phyloP scores from a whole-genome alignment of 2,797 vertebrate genomes.

The Alauda arvensis region DNA sequence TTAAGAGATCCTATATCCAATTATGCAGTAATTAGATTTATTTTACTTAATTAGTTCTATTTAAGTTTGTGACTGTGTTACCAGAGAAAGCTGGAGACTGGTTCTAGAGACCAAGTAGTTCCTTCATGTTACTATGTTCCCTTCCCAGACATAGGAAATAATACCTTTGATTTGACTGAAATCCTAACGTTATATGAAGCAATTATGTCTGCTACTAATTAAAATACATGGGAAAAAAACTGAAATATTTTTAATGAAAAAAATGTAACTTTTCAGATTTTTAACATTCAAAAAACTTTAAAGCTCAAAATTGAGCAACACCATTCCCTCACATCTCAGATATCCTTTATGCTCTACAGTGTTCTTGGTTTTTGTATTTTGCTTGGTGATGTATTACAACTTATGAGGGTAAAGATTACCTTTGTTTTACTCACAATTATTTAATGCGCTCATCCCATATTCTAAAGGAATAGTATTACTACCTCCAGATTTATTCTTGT shows the following conservation, averaged over 20 bases:
- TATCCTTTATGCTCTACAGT: not conserved
- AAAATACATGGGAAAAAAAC: not conserved
- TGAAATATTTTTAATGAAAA: not conserved
- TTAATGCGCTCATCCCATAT: not conserved
- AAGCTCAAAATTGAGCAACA: not conserved
- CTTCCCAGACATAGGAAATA: not conserved
- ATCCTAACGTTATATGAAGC: not conserved
- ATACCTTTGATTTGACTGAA: not conserved
- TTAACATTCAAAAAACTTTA: not conserved
- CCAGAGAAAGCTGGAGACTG: not conserved
- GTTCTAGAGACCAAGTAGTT: not conserved
- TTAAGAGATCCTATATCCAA: not conserved
- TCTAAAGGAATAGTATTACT: not conserved
- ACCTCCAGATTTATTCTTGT: not conserved
- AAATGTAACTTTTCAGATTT: not conserved
- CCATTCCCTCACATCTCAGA: not conserved
- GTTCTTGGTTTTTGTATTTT: not conserved
- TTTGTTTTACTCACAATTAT: not conserved
- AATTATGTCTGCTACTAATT: not conserved
- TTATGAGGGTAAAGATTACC: not conserved
- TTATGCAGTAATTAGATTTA: not conserved
- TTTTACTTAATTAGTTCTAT: not conserved
- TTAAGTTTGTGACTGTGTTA: not conserved
- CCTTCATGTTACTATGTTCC: accelerated
- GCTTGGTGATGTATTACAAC: not conserved